Evolutionary conservation across 2,113 vertebrate genomes (phyloP), one percentile per base, ranked within the genome.

Genomic region (Melierax canorus): DNA sequence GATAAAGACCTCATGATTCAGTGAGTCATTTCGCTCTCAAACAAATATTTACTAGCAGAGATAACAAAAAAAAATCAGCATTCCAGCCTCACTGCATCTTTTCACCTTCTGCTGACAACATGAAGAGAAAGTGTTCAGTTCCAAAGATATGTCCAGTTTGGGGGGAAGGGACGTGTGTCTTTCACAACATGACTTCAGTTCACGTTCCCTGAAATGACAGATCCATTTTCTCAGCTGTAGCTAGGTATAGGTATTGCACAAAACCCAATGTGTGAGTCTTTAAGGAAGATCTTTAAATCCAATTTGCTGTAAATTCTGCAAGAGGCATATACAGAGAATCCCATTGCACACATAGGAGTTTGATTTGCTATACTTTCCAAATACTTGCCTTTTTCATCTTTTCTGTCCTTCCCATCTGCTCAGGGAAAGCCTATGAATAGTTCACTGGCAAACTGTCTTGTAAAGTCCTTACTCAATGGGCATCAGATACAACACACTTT

Each of bases 31-130:
- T 98, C 92, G 93, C 74, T 97, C 98, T 98, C 94, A 92, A 98
- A 97, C 97, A 98, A 98, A 98, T 98, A 98, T 98, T 98, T 98
- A 97, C 95, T 95, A 94, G 83, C 50, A 97, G 94, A 97, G 98
- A 98, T 98, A 98, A 98, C 90, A 93, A 91, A 87, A 87, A 53
- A 87, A 96, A 13, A 62, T 74, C 95, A 95, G 93, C 79, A 96
- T 97, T 98, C 94, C 96, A 96, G 90, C 53, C 55, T 69, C 55
- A 86, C 79, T 95, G 89, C 94, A 97, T 93, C 82, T 90, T 97
- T 97, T 97, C 94, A 96, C 92, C 96, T 97, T 96, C 88, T 75
- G 91, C 89, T 97, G 94, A 92, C 79, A 92, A 29, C 51, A 91
- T 3, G 1, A 73, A 94, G 80, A 4, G 83, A 89, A 97, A 94